These are phyloP conservation scores for Sebastes vulpes DNA, from an alignment of 2,797 vertebrate genomes.

Conservation along the genomic window DNA sequence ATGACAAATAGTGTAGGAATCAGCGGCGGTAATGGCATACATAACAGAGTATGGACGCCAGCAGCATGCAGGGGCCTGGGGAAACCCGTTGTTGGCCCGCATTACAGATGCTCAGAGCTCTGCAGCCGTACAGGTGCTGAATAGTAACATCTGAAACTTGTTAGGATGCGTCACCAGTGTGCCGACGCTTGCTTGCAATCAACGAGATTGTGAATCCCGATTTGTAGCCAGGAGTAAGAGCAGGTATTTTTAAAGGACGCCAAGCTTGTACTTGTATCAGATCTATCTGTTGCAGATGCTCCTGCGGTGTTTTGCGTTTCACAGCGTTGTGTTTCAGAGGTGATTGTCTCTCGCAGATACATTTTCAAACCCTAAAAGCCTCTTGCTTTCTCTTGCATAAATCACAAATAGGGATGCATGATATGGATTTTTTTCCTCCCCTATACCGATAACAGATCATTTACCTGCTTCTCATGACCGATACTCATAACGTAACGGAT, in stretches of 20 bases:
- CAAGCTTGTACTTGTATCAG: not conserved
- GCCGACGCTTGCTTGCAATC: not conserved
- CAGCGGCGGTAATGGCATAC: conserved; percentile 1
- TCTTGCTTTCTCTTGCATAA: not conserved
- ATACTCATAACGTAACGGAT: too few species aligned
- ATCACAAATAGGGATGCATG: not conserved
- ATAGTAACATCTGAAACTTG: not conserved
- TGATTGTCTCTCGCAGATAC: not conserved
- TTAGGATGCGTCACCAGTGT: not conserved
- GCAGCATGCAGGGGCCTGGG: not conserved
- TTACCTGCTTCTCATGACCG: too few species aligned
- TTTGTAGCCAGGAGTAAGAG: not conserved
- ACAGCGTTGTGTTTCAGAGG: not conserved
- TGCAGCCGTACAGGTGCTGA: not conserved
- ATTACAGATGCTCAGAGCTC: conserved; percentile 6
- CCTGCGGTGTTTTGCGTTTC: too few species aligned
- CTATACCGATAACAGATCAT: too few species aligned
- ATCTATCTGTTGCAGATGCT: too few species aligned
- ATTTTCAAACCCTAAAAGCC: not conserved
- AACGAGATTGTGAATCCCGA: not conserved
- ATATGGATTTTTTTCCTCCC: too few species aligned
- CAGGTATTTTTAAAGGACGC: not conserved
- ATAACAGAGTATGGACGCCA: not conserved
- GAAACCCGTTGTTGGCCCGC: not conserved
- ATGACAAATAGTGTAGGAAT: conserved; percentile 37